A percentile compares a stretch with the other conserved stretches of the same genome.
Evolutionary conservation across 37 sponge, comb jelly and placozoan genomes (phyloP).

Genomic region (Haliclona indistincta): DNA sequence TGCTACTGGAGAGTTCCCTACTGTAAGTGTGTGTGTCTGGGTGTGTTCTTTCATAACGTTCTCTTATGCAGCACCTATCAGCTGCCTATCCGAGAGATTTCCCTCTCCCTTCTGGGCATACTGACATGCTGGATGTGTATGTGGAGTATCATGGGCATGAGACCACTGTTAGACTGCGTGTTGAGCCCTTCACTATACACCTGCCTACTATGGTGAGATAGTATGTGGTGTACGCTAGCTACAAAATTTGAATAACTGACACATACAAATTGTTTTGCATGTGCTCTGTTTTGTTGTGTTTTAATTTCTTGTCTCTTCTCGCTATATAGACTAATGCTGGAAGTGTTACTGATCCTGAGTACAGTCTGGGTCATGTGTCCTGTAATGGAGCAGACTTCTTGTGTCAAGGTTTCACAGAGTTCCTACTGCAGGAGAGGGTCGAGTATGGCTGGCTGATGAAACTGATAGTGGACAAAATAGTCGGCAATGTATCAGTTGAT

Average conservation of each 20-base stretch:
- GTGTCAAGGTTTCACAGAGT: constrained; percentile 73
- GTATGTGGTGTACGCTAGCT: not conserved
- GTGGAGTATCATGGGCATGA: constrained; percentile 36
- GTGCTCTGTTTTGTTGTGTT: not conserved
- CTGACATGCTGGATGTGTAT: constrained; percentile 21
- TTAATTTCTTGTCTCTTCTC: not conserved
- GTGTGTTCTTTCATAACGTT: not conserved
- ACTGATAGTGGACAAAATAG: constrained; percentile 27
- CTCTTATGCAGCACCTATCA: constrained; percentile 18
- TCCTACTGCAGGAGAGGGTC: constrained; percentile 62
- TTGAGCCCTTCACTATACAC: constrained; percentile 48
- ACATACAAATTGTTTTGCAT: not conserved
- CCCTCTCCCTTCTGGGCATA: constrained; percentile 43
- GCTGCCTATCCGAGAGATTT: constrained; percentile 23
- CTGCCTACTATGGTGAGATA: constrained; percentile 39
- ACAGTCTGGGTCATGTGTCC: constrained; percentile 42
- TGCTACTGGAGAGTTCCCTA: constrained; percentile 74
- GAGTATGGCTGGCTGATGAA: constrained; percentile 83
- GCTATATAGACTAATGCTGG: not conserved
- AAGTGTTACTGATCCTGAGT: not conserved
- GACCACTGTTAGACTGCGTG: constrained; percentile 35
- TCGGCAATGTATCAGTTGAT: constrained; percentile 35
- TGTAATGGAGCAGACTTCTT: constrained; percentile 21
- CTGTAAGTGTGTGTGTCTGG: constrained; percentile 48
- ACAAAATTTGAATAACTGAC: not conserved